These are phyloP conservation scores for Heliconius hewitsoni DNA, from an alignment of 1,140 invertebrate species.

Conservation along the genomic window DNA sequence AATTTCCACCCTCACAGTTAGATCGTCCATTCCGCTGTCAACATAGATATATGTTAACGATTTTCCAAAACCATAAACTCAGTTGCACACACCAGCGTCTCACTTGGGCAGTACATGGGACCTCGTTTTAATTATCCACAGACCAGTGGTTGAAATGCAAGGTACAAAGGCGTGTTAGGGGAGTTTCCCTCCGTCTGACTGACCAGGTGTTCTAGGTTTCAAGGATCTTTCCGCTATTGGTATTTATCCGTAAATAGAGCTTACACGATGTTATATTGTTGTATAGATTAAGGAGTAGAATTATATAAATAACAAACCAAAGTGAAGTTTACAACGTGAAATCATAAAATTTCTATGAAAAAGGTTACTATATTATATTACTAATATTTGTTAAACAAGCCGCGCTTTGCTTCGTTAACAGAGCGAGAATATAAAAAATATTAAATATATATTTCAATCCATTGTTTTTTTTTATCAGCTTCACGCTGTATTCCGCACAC, in stretches of 20 bases:
- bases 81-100: conserved; percentile 8
- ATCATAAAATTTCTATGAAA: too few relatives aligned
- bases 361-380: too few relatives aligned
- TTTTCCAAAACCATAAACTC: conserved; percentile 17
- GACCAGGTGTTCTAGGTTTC: conserved; percentile 7
- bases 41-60: conserved; percentile 20
- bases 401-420: too few relatives aligned
- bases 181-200: conserved; percentile 25
- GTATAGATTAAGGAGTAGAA: too few relatives aligned
- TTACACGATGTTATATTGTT: too few relatives aligned
- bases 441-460: background rate
- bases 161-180: conserved; percentile 28
- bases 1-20: background rate
- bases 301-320: too few relatives aligned
- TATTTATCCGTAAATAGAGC: background rate
- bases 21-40: background rate
- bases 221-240: background rate
- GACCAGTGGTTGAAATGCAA: conserved; percentile 33
- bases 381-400: too few relatives aligned
- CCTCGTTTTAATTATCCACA: conserved; percentile 41
- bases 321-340: too few relatives aligned
- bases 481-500: too few relatives aligned
- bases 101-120: conserved; percentile 26
- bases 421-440: too few relatives aligned
- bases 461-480: too few relatives aligned